Conservation (phyloP, 2,113 vertebrate species). For the Tricholaema leucomelas region DNA sequence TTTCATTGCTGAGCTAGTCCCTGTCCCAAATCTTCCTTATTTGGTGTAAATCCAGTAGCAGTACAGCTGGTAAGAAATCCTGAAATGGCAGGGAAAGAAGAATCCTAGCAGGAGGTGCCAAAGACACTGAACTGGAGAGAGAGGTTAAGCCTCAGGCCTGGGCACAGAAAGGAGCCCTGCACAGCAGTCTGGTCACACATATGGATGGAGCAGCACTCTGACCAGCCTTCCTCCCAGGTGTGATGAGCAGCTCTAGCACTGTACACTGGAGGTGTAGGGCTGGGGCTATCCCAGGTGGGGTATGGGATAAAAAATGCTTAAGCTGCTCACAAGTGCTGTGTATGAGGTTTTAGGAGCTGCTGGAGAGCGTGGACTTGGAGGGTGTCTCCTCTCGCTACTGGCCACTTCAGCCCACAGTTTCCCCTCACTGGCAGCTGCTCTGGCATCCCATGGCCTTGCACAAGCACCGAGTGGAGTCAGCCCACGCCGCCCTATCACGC, state of each 20-base stretch:
- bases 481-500: not conserved
- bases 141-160: not conserved
- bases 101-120: not conserved
- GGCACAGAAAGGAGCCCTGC: not conserved
- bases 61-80: not conserved
- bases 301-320: fast-evolving
- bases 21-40: not conserved
- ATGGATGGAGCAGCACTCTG: not conserved
- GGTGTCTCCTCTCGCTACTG: fast-evolving
- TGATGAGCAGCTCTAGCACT: not conserved
- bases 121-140: not conserved
- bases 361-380: not conserved
- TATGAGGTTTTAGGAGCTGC: not conserved
- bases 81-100: not conserved
- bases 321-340: not conserved
- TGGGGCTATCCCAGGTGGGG: not conserved
- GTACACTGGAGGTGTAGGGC: not conserved
- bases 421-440: not conserved
- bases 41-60: not conserved
- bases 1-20: not conserved
- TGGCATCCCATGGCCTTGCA: not conserved
- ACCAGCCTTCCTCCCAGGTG: fast-evolving
- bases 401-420: not conserved
- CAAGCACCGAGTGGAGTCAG: not conserved
- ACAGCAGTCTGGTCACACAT: not conserved